phyloP scores from a whole-genome alignment of 2,113 vertebrate species.

The Lagopus muta region DNA sequence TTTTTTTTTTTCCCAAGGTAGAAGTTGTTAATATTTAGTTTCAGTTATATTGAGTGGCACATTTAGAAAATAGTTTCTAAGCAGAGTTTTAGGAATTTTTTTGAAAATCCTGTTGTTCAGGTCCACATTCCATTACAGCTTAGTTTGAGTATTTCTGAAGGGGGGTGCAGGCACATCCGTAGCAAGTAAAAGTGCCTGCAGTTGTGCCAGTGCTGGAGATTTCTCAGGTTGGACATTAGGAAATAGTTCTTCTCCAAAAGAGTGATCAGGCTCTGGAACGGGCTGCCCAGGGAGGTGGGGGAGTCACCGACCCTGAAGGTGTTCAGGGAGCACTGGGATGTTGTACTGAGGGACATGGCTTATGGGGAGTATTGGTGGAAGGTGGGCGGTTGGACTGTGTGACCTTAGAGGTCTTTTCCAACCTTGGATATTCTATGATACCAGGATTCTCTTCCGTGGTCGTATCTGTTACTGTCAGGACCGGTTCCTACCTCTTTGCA shows the following conservation, averaged over 20 bases:
- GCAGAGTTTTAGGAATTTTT: not conserved
- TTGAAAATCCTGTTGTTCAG: not conserved
- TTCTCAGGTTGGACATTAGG: no score
- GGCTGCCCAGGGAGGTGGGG: no score
- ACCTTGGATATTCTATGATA: no score
- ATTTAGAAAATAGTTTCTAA: not conserved
- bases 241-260: no score
- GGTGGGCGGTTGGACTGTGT: no score
- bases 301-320: no score
- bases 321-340: no score
- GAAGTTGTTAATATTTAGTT: not conserved
- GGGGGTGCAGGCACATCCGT: not conserved
- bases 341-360: no score
- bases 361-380: no score
- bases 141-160: not conserved
- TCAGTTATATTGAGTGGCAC: not conserved
- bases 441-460: not conserved
- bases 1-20: not conserved
- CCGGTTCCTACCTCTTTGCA: not conserved
- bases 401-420: no score
- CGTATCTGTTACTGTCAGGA: not conserved
- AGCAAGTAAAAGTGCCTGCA: not conserved
- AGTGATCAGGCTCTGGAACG: no score
- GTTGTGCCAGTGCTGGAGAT: fast-evolving
- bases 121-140: not conserved